A percentile compares a stretch with the other conserved stretches of the same genome.
These are phyloP conservation scores for Leucosticte australis DNA, from an alignment of 2,113 vertebrate genomes.

Conservation along the genomic window DNA sequence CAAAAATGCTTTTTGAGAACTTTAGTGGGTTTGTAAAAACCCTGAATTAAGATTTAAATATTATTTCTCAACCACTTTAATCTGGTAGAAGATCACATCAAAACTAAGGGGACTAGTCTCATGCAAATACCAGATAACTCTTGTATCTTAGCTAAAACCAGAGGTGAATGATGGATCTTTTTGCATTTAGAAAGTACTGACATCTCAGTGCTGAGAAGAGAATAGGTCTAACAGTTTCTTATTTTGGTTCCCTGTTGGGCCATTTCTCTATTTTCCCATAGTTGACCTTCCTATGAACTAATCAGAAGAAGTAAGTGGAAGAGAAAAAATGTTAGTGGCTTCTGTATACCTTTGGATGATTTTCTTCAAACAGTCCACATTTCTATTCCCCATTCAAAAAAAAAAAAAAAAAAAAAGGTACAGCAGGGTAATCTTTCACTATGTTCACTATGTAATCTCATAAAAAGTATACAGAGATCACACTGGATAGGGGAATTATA, in stretches of 20 bases:
- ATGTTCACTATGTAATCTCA: background rate
- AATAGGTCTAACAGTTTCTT: background rate
- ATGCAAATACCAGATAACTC: background rate
- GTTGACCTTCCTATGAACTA: background rate
- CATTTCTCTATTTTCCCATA: background rate
- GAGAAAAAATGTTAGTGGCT: background rate
- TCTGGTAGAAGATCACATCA: background rate
- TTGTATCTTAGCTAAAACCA: background rate
- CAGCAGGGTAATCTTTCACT: background rate
- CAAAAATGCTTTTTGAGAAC: background rate
- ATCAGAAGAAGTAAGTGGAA: background rate
- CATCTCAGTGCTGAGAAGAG: background rate
- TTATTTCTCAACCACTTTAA: background rate
- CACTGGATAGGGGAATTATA: background rate
- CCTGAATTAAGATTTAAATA: background rate
- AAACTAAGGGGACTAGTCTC: background rate
- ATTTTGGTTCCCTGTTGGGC: background rate
- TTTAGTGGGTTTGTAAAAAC: background rate
- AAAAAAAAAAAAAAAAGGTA: too few relatives aligned
- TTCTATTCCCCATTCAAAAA: background rate
- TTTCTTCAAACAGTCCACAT: background rate
- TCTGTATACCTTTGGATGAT: background rate
- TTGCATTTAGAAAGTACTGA: background rate
- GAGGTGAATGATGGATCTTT: fast-evolving
- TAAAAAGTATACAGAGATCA: background rate